Conservation (phyloP, 1,140 invertebrate genomes). For the Nilaparvata lugens region DNA sequence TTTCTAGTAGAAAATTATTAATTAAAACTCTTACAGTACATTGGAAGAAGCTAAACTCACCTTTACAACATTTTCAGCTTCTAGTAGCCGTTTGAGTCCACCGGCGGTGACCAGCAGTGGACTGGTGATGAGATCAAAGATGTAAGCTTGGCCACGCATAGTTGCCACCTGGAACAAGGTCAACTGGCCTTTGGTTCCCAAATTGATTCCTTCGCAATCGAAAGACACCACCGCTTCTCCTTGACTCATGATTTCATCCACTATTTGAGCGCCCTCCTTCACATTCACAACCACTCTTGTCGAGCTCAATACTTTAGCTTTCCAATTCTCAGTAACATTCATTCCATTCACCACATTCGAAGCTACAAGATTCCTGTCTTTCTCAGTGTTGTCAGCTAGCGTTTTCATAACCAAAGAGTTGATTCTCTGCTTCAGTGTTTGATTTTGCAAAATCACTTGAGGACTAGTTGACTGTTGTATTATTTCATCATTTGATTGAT, state of each 20-base stretch:
- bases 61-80: constrained; percentile 76
- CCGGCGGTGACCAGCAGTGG: constrained; percentile 68
- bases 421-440: constrained; percentile 75
- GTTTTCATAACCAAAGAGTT: constrained; percentile 82
- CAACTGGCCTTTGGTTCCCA: constrained; percentile 72
- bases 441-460: constrained; percentile 41
- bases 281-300: constrained; percentile 67
- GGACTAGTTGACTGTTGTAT: constrained; percentile 26
- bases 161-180: constrained; percentile 82
- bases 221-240: constrained; percentile 58
- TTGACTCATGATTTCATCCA: constrained; percentile 62
- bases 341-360: constrained; percentile 34
- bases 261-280: constrained; percentile 63
- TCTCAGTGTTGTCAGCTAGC: constrained; percentile 79
- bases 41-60: constrained; percentile 37
- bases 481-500: constrained; percentile 10
- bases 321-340: constrained; percentile 56
- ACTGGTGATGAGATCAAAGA: constrained; percentile 85
- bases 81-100: constrained; percentile 68
- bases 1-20: too few species aligned
- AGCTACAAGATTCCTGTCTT: constrained; percentile 49
- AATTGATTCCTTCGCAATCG: constrained; percentile 86
- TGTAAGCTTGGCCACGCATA: constrained; percentile 62
- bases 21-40: too few species aligned
- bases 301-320: constrained; percentile 67